These are phyloP conservation scores for Eupithecia subumbrata DNA, from an alignment of 2,888 invertebrate species.

Conservation along the genomic window DNA sequence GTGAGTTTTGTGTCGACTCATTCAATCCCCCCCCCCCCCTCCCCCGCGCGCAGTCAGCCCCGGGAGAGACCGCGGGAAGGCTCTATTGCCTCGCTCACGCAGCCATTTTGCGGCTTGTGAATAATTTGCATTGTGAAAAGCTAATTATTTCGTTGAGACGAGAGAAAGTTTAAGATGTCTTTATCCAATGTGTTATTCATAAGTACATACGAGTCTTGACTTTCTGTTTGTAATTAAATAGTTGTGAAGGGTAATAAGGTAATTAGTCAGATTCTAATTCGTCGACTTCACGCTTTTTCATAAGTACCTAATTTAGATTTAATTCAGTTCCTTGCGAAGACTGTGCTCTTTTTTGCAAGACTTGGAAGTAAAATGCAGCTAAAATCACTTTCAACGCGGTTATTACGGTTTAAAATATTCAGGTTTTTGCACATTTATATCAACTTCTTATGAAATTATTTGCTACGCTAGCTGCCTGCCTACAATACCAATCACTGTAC, in stretches of 20 bases:
- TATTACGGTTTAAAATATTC: not conserved
- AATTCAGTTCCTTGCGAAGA: not conserved
- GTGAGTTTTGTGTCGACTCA: conserved; percentile 28
- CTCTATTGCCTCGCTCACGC: conserved; percentile 13
- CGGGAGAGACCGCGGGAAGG: conserved; percentile 20
- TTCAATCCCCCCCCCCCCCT: conserved; percentile 3
- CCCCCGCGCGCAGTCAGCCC: not conserved
- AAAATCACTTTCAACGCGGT: not conserved
- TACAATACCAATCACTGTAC: not conserved
- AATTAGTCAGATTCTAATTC: not conserved
- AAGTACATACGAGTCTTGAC: not conserved
- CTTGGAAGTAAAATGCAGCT: not conserved
- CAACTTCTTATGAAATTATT: not conserved
- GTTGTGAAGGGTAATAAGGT: not conserved
- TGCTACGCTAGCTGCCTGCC: not conserved
- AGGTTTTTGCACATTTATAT: not conserved
- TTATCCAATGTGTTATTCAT: conserved; percentile 13
- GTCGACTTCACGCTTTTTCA: not conserved
- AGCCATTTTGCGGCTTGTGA: conserved; percentile 32
- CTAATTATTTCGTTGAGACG: conserved; percentile 29
- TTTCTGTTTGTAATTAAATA: not conserved
- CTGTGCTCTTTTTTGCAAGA: not conserved
- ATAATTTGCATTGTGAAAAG: conserved; percentile 19
- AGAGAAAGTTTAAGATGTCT: conserved; percentile 24
- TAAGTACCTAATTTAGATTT: not conserved